Percentiles rank a stretch among this genome's conserved stretches.
Conservation (phyloP, 2,113 vertebrate species). For the Platichthys flesus region DNA sequence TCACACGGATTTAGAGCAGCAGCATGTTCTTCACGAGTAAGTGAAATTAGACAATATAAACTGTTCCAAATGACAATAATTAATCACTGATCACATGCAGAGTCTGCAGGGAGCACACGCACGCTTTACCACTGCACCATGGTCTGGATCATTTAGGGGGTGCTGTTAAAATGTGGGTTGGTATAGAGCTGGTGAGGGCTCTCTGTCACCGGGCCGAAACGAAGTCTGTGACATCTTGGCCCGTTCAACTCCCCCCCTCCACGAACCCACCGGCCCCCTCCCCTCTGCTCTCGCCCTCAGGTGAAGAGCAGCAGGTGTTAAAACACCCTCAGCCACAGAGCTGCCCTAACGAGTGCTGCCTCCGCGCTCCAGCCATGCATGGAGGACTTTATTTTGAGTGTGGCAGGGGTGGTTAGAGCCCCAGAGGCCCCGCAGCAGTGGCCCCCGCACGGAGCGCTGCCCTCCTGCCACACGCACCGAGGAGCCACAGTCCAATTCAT, state of each 20-base stretch:
- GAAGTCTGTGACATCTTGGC: constrained; percentile 75
- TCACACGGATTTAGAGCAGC: not conserved
- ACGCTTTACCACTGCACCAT: constrained; percentile 41
- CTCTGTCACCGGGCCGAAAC: constrained; percentile 73
- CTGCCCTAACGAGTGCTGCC: constrained; percentile 77
- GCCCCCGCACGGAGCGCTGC: constrained; percentile 71
- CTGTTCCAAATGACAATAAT: constrained; percentile 37
- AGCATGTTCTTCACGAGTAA: not conserved
- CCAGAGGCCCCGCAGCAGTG: not conserved
- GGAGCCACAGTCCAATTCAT: constrained; percentile 56
- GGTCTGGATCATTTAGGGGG: constrained; percentile 54
- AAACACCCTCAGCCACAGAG: constrained; percentile 79
- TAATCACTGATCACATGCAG: constrained; percentile 47
- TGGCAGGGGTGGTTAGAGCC: constrained; percentile 84
- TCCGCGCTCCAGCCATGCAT: constrained; percentile 66
- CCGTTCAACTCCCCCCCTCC: constrained; percentile 30
- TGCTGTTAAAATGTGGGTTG: constrained; percentile 70
- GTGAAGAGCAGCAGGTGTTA: constrained; percentile 86
- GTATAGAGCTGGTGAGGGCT: constrained; percentile 62
- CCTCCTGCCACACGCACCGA: constrained; percentile 43
- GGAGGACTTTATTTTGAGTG: constrained; percentile 83
- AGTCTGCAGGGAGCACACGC: constrained; percentile 22
- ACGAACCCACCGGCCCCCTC: constrained; percentile 1
- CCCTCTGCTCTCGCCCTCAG: constrained; percentile 72
- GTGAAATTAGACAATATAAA: not conserved